Percentiles rank a stretch among this genome's conserved stretches.
phyloP scores from a whole-genome alignment of 2,113 vertebrate genomes.

The Ranitomeya variabilis region DNA sequence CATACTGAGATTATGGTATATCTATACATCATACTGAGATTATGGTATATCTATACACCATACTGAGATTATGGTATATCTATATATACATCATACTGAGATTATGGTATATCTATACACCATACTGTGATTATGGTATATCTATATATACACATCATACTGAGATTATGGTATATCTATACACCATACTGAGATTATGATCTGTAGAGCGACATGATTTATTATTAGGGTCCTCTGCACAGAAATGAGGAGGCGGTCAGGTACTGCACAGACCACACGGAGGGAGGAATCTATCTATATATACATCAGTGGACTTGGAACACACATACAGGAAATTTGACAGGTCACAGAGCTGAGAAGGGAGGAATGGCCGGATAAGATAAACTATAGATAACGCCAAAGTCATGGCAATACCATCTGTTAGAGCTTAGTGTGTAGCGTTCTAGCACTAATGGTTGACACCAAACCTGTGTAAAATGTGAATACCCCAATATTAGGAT shows the following conservation, averaged over 20 bases:
- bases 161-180: too few relatives aligned
- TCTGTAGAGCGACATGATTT: too few relatives aligned
- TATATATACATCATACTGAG: too few relatives aligned
- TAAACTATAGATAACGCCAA: conserved; percentile 40
- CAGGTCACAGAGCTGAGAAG: conserved; percentile 32
- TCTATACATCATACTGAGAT: too few relatives aligned
- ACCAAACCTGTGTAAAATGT: neutral
- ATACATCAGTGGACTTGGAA: conserved; percentile 37
- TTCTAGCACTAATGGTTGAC: neutral
- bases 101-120: too few relatives aligned
- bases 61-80: too few relatives aligned
- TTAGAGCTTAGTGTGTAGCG: neutral
- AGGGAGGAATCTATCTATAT: conserved; percentile 27
- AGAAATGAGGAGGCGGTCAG: neutral
- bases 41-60: too few relatives aligned
- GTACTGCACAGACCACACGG: neutral
- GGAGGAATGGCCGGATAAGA: conserved; percentile 46
- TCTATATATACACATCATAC: too few relatives aligned
- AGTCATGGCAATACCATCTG: neutral
- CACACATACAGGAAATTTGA: conserved; percentile 34
- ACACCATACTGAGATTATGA: too few relatives aligned
- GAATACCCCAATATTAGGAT: neutral
- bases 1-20: too few relatives aligned
- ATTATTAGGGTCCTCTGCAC: neutral
- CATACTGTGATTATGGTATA: too few relatives aligned